These are phyloP conservation scores for Climacteris rufus DNA, from an alignment of 2,113 vertebrate genomes.

Conservation along the genomic window DNA sequence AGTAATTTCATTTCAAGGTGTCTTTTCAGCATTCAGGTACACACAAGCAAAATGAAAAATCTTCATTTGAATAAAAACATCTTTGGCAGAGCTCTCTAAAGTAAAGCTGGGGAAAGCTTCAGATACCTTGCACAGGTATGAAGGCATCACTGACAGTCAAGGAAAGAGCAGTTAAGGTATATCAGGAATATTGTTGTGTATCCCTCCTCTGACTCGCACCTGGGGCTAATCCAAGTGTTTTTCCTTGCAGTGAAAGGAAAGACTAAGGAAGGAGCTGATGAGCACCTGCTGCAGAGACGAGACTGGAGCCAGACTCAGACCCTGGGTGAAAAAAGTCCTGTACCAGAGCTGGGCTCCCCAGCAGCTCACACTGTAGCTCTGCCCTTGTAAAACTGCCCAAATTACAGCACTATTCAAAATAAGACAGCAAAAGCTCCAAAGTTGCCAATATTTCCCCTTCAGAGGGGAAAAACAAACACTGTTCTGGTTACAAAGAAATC, in stretches of 20 bases:
- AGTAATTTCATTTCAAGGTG: neutral
- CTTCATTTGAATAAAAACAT: neutral
- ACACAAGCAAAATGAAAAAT: neutral
- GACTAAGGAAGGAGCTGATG: neutral
- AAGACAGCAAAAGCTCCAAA: neutral
- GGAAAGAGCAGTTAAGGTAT: neutral
- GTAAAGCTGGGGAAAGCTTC: neutral
- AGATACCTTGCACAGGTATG: neutral
- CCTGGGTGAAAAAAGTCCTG: neutral
- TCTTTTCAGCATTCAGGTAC: neutral
- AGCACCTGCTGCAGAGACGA: neutral
- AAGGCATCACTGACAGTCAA: neutral
- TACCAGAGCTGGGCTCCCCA: neutral
- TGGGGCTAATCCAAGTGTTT: neutral
- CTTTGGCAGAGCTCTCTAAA: neutral
- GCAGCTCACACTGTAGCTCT: neutral
- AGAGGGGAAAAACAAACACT: neutral
- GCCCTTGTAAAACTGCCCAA: neutral
- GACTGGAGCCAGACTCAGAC: neutral
- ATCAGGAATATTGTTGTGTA: neutral
- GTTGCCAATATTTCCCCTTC: too few species aligned
- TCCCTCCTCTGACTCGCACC: neutral
- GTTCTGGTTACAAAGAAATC: neutral
- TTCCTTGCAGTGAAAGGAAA: neutral
- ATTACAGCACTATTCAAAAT: neutral